Evolutionary conservation across 1,140 invertebrate species (phyloP), one percentile per base, ranked within the genome.

Genomic region (Drosophila lini): DNA sequence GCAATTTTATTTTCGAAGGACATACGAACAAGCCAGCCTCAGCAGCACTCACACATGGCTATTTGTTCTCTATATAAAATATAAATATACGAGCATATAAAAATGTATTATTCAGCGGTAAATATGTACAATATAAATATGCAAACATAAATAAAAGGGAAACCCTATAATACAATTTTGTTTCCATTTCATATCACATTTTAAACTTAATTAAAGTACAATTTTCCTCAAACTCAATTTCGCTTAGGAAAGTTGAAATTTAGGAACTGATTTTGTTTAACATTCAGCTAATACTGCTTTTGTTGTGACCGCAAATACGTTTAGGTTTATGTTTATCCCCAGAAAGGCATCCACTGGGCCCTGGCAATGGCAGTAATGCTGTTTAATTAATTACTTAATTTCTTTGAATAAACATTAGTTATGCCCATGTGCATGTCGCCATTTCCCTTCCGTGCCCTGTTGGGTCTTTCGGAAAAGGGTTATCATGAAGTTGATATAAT

Each of bases 1-100:
- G 83, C 82, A 86, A 86, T 86, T 88, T 86, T 83, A 88, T 83
- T 83, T 82, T 83, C 78, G 84, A 86, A 89, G 84, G 83, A 86
- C 83, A 86, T 78, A 74, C 60, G 56, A 63, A 19, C 34, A 44
- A 75, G 44, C 55, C 60, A 76, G 61, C 60, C 60, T 64, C 58
- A 63, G n/a, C 57, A 74, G 50, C 59, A 65, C 74, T 25, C 60
- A 64, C 41, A 61, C 44, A 74, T 64, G 60, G 34, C 3, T 63
- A 47, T 64, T 50, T 34, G 32, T 42, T 52, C 16, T 52, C 28
- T 36, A 36, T 68, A 13, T 50, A 68, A 31, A 68, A 69, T 36
- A 31, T 34, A 31, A n/a, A 28, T 48, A n/a, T n/a, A 48, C 3
- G 3, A 50, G n/a, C 2, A 25, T 15, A 25, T 41, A 28, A 6